Evolutionary conservation across 2,888 invertebrate species (phyloP).

Genomic region (Beris chalybata): DNA sequence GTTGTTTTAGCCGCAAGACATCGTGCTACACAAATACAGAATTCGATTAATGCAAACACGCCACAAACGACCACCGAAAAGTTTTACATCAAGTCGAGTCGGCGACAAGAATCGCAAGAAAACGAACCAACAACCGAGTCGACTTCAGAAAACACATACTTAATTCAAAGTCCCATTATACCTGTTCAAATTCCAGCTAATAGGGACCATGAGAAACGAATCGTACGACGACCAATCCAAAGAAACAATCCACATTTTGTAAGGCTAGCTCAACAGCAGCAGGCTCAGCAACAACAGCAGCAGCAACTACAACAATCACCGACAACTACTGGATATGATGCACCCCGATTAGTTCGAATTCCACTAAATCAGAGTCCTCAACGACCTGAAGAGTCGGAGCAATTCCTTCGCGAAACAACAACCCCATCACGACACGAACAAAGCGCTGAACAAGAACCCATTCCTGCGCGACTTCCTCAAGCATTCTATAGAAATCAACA

Average conservation of each 20-base stretch:
- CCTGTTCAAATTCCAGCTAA: constrained; percentile 61
- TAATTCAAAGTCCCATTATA: constrained; percentile 59
- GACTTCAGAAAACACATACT: constrained; percentile 58
- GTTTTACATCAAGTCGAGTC: constrained; percentile 48
- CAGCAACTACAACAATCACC: constrained; percentile 46
- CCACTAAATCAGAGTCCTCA: constrained; percentile 44
- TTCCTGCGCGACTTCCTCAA: constrained; percentile 36
- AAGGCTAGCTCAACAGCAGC: constrained; percentile 41
- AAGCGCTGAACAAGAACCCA: constrained; percentile 34
- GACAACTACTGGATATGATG: constrained; percentile 40
- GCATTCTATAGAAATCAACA: constrained; percentile 31
- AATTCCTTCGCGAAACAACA: constrained; percentile 45
- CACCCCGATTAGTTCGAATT: constrained; percentile 49
- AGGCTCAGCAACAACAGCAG: background rate
- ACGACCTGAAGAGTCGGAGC: constrained; percentile 40
- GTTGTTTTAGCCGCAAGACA: constrained; percentile 59
- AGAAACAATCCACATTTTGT: constrained; percentile 53
- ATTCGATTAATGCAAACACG: constrained; percentile 28
- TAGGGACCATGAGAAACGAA: constrained; percentile 42
- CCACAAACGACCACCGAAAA: constrained; percentile 48
- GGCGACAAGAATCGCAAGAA: constrained; percentile 50
- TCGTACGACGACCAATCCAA: constrained; percentile 35
- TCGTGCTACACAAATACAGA: constrained; percentile 49
- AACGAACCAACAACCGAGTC: constrained; percentile 61
- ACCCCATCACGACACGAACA: constrained; percentile 37